phyloP scores from a whole-genome alignment of 2,888 invertebrate species.

The Netelia inedita region DNA sequence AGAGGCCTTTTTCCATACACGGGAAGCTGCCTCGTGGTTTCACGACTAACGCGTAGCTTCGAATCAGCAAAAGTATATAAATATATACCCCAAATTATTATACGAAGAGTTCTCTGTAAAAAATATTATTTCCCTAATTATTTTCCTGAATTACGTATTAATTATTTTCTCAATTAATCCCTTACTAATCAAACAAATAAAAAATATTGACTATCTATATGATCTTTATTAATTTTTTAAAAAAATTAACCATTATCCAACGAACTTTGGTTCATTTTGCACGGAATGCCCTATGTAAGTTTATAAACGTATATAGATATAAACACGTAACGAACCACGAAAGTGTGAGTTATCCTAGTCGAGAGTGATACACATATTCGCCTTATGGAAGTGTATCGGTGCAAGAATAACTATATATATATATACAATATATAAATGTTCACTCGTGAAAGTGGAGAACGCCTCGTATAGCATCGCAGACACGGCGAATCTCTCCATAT shows the following conservation, averaged over 20 bases:
- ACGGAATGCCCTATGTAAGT: background rate
- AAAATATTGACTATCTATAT: too few species aligned
- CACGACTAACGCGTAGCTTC: background rate
- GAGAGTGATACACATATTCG: slow-evolving; percentile 50
- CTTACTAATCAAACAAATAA: too few species aligned
- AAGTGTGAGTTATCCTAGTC: slow-evolving; percentile 25
- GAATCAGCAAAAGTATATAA: background rate
- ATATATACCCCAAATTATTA: background rate
- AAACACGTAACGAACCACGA: background rate
- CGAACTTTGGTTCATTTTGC: background rate
- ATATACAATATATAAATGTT: background rate
- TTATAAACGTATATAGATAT: background rate
- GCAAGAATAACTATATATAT: slow-evolving; percentile 7
- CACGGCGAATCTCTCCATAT: slow-evolving; percentile 69
- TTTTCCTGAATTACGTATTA: too few species aligned
- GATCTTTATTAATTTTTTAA: too few species aligned
- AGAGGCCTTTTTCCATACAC: slow-evolving; percentile 43
- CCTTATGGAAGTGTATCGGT: slow-evolving; percentile 31
- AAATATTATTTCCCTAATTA: background rate
- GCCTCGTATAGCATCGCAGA: slow-evolving; percentile 37
- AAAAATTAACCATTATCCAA: background rate
- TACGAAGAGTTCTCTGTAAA: background rate
- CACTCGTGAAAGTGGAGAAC: slow-evolving; percentile 57
- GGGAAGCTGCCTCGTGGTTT: slow-evolving; percentile 15
- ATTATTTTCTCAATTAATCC: too few species aligned